Conservation (phyloP, 1,140 invertebrate species). For the Aleiodes sp. region DNA sequence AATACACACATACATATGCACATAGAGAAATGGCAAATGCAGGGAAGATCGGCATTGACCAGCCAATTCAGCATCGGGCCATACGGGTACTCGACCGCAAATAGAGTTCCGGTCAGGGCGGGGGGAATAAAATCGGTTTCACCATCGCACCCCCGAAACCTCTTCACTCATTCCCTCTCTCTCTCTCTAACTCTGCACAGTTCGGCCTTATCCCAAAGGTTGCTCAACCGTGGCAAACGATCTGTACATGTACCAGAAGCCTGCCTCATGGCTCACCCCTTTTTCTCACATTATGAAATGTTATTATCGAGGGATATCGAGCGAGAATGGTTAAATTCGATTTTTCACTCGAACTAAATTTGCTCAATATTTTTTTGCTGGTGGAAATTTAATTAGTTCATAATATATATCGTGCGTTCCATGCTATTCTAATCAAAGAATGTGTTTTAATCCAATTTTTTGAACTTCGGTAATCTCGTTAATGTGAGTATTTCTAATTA, state of each 20-base stretch:
- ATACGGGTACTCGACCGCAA: slow-evolving; percentile 53
- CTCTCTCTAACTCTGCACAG: not conserved
- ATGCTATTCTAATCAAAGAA: too few species aligned
- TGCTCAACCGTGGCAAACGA: not conserved
- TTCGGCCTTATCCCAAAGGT: too few species aligned
- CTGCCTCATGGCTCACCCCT: not conserved
- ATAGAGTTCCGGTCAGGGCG: slow-evolving; percentile 53
- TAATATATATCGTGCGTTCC: too few species aligned
- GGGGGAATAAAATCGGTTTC: slow-evolving; percentile 55
- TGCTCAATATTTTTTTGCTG: too few species aligned
- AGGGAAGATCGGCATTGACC: slow-evolving; percentile 40
- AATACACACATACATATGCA: not conserved
- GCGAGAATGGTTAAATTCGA: not conserved
- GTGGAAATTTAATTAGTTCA: too few species aligned
- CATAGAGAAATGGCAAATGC: slow-evolving; percentile 5
- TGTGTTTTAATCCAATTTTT: too few species aligned
- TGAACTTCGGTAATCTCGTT: too few species aligned
- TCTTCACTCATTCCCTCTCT: not conserved
- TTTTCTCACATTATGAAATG: not conserved
- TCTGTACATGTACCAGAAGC: not conserved
- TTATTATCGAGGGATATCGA: not conserved
- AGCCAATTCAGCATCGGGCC: slow-evolving; percentile 59
- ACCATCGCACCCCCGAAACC: not conserved
- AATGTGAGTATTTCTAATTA: too few species aligned
- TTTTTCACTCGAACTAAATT: too few species aligned